Evolutionary conservation across 1,140 invertebrate species (phyloP), one percentile per base, ranked within the genome.

Genomic region (Lucilia sericata): DNA sequence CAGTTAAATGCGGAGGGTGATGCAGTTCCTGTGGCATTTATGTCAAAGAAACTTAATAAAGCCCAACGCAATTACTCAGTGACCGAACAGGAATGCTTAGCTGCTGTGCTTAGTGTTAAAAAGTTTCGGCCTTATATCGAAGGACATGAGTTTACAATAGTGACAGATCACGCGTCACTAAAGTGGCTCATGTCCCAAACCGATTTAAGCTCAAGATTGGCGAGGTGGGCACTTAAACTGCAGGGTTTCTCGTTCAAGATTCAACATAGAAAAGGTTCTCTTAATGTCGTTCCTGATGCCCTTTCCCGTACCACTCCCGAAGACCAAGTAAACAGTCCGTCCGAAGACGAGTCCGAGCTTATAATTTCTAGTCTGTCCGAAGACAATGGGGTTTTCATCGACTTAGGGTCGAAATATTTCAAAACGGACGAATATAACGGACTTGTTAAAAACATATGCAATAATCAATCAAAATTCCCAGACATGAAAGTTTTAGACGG

Each of bases 51-150:
- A 42, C 42, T 42, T 42, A 42, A 42, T 5, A 42, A 42, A 49
- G 14, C 19, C 12, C 82, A 85, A 70, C 75, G 82, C 14, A 85
- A 85, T 60, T 83, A 85, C 55, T 60, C 34, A 7, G 84, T 83
- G 5, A 83, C 84, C 25, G 84, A 85, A 65, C 30, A 25, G 4
- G 82, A 85, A 21, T 85, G 74, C 49, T 55, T 84, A 10, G 83
- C 83, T 10, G 75, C 74, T 21, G 47, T 84, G 25, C 25, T 51
- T 12, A 49, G 5, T 17, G 51, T 84, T 21, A 42, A 84, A 47
- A 84, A 84, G 34, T 84, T 84, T 51, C 83, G 83, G 4, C 14
- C n/a, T 3, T 80, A 80, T 21, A n/a, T 80, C 5, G 76, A 80
- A 80, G 25, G 25, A 30, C 25, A 30, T 30, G 10, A 81, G 17